These are phyloP conservation scores for Amphiprion ocellaris DNA, from an alignment of 2,113 vertebrate genomes.

Conservation along the genomic window DNA sequence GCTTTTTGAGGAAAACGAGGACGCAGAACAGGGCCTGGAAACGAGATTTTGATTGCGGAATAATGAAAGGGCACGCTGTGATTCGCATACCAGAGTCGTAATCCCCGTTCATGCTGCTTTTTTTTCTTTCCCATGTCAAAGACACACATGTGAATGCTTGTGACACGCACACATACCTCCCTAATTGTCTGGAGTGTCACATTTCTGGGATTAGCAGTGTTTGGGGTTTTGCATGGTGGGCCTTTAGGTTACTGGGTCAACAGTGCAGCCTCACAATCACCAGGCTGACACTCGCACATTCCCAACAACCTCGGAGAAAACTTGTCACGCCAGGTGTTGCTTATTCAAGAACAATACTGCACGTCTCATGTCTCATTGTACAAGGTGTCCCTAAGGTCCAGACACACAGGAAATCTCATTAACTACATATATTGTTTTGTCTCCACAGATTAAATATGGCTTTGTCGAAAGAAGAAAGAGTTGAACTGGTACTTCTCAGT, in stretches of 20 bases:
- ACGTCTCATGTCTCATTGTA: no score
- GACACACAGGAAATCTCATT: no score
- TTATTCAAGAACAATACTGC: not conserved
- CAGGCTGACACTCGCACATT: not conserved
- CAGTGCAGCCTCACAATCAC: slow-evolving; percentile 1
- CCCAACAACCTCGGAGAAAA: not conserved
- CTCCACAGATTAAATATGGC: no score
- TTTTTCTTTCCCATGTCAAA: slow-evolving; percentile 54
- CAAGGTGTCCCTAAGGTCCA: no score
- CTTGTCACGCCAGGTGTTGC: not conserved
- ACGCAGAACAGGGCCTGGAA: slow-evolving; percentile 24
- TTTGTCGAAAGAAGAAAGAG: no score
- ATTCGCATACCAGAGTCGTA: slow-evolving; percentile 65
- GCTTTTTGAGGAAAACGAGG: slow-evolving; percentile 8
- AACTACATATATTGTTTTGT: no score
- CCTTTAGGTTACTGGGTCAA: slow-evolving; percentile 69
- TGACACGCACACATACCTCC: slow-evolving; percentile 58
- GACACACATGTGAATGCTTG: slow-evolving; percentile 55
- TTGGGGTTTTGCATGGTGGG: slow-evolving; percentile 45
- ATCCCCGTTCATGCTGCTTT: slow-evolving; percentile 15
- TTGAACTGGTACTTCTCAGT: no score
- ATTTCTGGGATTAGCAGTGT: slow-evolving; percentile 79
- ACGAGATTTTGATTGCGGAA: slow-evolving; percentile 64
- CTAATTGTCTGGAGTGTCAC: slow-evolving; percentile 79
- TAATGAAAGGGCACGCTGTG: slow-evolving; percentile 53